A percentile compares a stretch with the other conserved stretches of the same genome.
These are phyloP conservation scores for Sitobion miscanthi DNA, from an alignment of 1,140 invertebrate genomes.

Conservation along the genomic window DNA sequence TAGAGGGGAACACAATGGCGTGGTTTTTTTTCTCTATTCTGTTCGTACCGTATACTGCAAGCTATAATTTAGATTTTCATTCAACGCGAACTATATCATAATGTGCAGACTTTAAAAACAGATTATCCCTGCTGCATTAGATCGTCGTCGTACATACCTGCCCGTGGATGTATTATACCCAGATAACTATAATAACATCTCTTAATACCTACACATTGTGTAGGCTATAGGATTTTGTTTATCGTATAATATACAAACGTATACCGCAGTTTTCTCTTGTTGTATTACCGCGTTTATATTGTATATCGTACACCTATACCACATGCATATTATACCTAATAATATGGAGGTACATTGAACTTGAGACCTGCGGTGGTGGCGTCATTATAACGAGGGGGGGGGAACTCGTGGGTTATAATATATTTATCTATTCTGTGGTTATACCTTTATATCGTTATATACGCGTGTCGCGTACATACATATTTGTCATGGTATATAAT, in stretches of 20 bases:
- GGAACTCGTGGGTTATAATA: background rate
- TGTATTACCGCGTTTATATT: background rate
- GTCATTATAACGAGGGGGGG: background rate
- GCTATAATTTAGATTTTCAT: conserved; percentile 43
- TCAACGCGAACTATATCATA: background rate
- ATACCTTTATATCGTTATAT: background rate
- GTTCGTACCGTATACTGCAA: background rate
- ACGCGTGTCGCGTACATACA: background rate
- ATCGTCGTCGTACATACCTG: background rate
- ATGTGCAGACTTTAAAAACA: conserved; percentile 5
- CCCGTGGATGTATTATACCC: background rate
- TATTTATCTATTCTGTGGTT: too few species aligned
- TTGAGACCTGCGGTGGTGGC: background rate
- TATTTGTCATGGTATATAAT: background rate
- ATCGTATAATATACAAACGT: background rate
- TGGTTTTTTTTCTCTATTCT: conserved; percentile 24
- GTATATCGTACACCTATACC: background rate
- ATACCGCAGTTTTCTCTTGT: background rate
- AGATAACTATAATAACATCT: too few species aligned
- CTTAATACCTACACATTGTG: background rate
- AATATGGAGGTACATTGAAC: background rate
- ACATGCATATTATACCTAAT: background rate
- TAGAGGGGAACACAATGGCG: conserved; percentile 2
- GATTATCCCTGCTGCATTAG: background rate
- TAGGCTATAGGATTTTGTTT: background rate